Base-by-base conservation (phyloP, 2,888 invertebrate species). In the Pimpla rufipes region DNA sequence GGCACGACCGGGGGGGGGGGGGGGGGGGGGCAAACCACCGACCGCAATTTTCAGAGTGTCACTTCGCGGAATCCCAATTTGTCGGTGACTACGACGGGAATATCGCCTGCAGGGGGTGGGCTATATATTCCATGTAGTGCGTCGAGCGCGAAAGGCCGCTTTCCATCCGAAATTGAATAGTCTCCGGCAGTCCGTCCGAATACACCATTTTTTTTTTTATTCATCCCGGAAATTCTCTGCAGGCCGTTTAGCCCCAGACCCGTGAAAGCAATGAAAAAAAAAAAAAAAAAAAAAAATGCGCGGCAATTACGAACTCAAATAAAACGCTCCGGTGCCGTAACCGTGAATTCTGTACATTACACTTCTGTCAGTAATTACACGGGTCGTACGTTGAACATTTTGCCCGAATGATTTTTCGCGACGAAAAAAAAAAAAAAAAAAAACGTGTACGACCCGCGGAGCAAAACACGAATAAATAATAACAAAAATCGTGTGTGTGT, bases 81-180 rank as follows among this genome's bases (percentile, higher is more conserved):
- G 73, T 40, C 68, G 67, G 16, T 21, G n/a, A 64, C 50, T 42
- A 29, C 10, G 29, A 52, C 21, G 18, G 45, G 59, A 71, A 45
- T 37, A 35, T 62, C 42, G 50, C 35, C 29, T 52, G 29, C 29
- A 35, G 42, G 66, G 40, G 45, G 7, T 50, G 40, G n/a, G n/a
- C n/a, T 45, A 71, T 57, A 18, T 50, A 70, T 52, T 66, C 1
- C 52, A 66, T 57, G 45, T 67, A 67, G 47, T 7, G 57, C 47
- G 64, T 75, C 29, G 71, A 57, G 55, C 35, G n/a, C 50, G 40
- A 71, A 79, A 79, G 45, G 42, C 47, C 18, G 50, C 57, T 67
- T 59, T 77, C 52, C 67, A 67, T 37, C 42, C 50, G 37, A 67
- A 83, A 79, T 76, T 79, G 76, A 73, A 79, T 83, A 73, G 47